Evolutionary conservation across 2,888 invertebrate genomes (phyloP).

Genomic region (Nebria salina): DNA sequence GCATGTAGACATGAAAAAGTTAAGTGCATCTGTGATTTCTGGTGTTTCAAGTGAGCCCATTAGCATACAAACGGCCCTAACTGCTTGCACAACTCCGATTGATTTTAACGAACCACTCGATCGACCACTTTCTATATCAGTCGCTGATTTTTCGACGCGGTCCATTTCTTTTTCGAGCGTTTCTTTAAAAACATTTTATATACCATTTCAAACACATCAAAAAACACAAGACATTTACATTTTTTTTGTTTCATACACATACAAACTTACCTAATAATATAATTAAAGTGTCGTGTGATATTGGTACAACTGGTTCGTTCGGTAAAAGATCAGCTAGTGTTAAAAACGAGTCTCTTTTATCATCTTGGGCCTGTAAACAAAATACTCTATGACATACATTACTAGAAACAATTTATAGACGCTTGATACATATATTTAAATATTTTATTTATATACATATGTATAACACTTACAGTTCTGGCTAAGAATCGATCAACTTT

Average conservation of each 20-base stretch:
- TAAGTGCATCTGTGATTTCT: slow-evolving; percentile 83
- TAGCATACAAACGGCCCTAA: slow-evolving; percentile 90
- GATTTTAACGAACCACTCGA: slow-evolving; percentile 66
- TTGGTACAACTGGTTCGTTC: slow-evolving; percentile 75
- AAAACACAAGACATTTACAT: too few species aligned
- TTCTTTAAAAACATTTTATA: slow-evolving; percentile 64
- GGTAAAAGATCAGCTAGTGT: slow-evolving; percentile 83
- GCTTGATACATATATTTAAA: not conserved
- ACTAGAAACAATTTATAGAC: not conserved
- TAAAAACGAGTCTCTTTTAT: slow-evolving; percentile 78
- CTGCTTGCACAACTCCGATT: slow-evolving; percentile 85
- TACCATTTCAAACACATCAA: not conserved
- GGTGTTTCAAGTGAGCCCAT: slow-evolving; percentile 90
- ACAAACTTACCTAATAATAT: slow-evolving; percentile 77
- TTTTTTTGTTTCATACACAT: too few species aligned
- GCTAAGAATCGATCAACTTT: slow-evolving; percentile 77
- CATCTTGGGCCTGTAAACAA: slow-evolving; percentile 73
- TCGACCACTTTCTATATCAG: slow-evolving; percentile 63
- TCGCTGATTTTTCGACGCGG: slow-evolving; percentile 74
- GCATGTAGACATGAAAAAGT: slow-evolving; percentile 70
- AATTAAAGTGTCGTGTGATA: slow-evolving; percentile 84
- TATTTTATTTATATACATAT: not conserved
- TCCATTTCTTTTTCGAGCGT: slow-evolving; percentile 85
- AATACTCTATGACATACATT: slow-evolving; percentile 10
- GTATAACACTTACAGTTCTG: slow-evolving; percentile 70